Base-by-base conservation (phyloP, 2,113 vertebrate genomes). In the Thalassarche chlororhynchos region DNA sequence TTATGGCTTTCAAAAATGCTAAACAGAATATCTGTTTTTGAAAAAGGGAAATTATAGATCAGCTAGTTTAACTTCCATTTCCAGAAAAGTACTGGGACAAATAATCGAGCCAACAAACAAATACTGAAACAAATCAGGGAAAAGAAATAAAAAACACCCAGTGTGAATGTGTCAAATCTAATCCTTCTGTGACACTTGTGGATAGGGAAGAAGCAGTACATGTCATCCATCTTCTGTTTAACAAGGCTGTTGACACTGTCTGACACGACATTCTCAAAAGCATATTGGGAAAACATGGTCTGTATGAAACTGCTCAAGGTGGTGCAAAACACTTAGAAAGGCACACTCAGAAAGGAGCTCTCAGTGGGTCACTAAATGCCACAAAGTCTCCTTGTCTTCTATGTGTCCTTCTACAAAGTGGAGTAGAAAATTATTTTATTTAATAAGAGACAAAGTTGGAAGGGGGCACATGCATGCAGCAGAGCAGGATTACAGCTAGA, bases 101-200 rank as follows among this genome's bases (percentile, higher is more conserved):
- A 24, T 64, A 44, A 91, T 40, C 0, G 3, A 89, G 91, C 80
- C 91, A 94, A 70, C 25, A 90, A 95, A 68, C 65, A 66, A 90
- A 90, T 20, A 78, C 25, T 92, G 89, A 91, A 84, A 65, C 58
- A 92, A 86, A 94, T 82, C 64, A 81, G 55, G 34, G 91, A 42
- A 65, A 96, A 95, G 49, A 86, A 95, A 96, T 89, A 86, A 74
- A 92, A 1, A 68, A 3, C 55, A 91, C 51, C 38, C 80, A 91
- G 61, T 87, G 68, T 71, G 74, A 82, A 79, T 82, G 60, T 75
- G 87, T 87, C 87, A 94, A 75, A 96, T 89, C n/a, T 28, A 97
- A 95, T 89, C 89, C 87, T 96, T 96, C 84, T 93, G 96, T 79
- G 81, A 40, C 74, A 87, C 77, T 91, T 87, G 72, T 71, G 89